Evolutionary conservation across 2,888 invertebrate species (phyloP).

Genomic region (Himalopsyche japonica): DNA sequence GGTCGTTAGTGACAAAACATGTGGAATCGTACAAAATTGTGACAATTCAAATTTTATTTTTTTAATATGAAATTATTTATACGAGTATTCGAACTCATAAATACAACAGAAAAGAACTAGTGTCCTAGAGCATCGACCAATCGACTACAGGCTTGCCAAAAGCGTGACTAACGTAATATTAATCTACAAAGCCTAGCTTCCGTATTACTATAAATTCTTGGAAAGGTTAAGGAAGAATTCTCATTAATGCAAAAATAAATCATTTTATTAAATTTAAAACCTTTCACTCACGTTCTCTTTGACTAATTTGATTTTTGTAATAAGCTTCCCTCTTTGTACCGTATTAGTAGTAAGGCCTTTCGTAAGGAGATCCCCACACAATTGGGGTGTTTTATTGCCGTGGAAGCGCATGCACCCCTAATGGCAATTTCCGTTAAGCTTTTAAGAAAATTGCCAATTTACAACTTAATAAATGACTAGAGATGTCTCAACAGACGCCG

Average conservation of each 20-base stretch:
- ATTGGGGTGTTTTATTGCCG: background rate
- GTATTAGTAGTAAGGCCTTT: background rate
- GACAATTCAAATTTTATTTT: no score
- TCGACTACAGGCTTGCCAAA: no score
- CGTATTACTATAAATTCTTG: no score
- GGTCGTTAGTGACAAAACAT: no score
- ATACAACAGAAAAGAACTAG: no score
- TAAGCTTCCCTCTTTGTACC: background rate
- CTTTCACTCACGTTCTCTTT: background rate
- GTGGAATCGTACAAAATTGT: no score
- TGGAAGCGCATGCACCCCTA: background rate
- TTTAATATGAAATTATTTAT: no score
- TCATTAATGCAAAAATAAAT: background rate
- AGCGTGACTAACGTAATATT: no score
- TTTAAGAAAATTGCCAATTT: slow-evolving; percentile 36
- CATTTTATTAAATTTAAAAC: background rate
- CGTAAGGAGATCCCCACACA: background rate
- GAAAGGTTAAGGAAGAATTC: no score
- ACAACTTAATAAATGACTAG: slow-evolving; percentile 19
- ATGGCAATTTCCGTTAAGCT: slow-evolving; percentile 18
- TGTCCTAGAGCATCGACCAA: no score
- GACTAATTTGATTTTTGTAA: background rate
- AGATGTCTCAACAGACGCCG: slow-evolving; percentile 1
- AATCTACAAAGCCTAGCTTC: no score
- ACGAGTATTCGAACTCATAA: no score